Percentiles rank a stretch among this genome's conserved stretches.
Evolutionary conservation across 2,113 vertebrate genomes (phyloP).

Genomic region (Nyctibius bracteatus): DNA sequence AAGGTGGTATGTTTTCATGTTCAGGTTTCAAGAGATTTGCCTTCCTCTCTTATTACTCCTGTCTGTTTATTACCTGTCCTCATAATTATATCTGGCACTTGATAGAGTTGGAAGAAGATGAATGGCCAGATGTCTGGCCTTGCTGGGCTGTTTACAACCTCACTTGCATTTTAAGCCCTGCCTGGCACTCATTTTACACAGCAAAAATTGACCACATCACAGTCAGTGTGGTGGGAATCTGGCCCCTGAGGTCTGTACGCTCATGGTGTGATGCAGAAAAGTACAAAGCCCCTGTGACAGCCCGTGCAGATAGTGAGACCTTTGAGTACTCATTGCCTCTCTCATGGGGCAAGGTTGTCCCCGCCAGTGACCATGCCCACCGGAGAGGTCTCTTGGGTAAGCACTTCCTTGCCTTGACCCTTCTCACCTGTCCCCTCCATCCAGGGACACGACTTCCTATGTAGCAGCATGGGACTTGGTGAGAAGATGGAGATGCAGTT

Average conservation of each 20-base stretch:
- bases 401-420: neutral
- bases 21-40: neutral
- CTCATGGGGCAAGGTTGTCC: neutral
- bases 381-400: neutral
- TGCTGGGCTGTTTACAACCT: neutral
- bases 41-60: neutral
- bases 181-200: neutral
- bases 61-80: neutral
- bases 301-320: neutral
- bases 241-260: neutral
- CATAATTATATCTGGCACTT: neutral
- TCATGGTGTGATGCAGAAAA: neutral
- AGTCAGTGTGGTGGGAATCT: accelerated
- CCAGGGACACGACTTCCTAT: accelerated
- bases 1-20: neutral
- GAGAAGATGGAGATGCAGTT: neutral
- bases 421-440: neutral
- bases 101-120: neutral
- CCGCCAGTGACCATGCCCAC: neutral
- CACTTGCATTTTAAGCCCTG: neutral
- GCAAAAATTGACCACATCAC: neutral
- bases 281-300: neutral
- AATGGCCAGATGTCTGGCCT: neutral
- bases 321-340: neutral
- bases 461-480: neutral